Percentiles rank a stretch among this genome's conserved stretches.
Conservation (phyloP, 2,113 vertebrate genomes). For the Abramis brama region DNA sequence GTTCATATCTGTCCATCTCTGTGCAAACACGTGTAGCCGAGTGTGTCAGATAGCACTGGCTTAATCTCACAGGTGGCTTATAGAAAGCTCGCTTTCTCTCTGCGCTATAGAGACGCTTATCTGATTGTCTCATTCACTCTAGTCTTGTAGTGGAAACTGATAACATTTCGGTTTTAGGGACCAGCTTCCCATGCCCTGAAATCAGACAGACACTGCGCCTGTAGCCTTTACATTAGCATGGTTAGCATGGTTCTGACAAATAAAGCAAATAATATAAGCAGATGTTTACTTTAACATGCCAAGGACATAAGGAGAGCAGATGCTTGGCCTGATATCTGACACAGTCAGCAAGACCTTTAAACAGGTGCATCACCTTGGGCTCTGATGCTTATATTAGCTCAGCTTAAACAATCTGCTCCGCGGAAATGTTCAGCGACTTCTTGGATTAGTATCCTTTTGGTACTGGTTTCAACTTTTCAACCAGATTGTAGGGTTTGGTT, state of each 20-base stretch:
- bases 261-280: background rate
- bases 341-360: background rate
- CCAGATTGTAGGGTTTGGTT: background rate
- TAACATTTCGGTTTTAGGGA: conserved; percentile 15
- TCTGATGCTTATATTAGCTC: conserved; percentile 1
- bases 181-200: conserved; percentile 15
- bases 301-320: conserved; percentile 4
- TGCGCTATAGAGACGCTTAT: conserved; percentile 25
- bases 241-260: conserved; percentile 9
- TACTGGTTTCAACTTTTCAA: background rate
- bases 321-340: conserved; percentile 18
- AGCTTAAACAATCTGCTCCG: background rate
- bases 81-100: conserved; percentile 1
- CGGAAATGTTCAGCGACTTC: background rate
- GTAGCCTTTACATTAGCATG: background rate
- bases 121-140: conserved; percentile 24
- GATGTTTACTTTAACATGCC: background rate
- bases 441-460: background rate
- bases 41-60: conserved; percentile 43
- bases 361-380: conserved; percentile 14
- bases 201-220: conserved; percentile 17
- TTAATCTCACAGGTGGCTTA: conserved; percentile 36
- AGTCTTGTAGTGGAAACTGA: conserved; percentile 1
- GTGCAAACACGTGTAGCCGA: conserved; percentile 17
- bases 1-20: conserved; percentile 40